These are phyloP conservation scores for Athetis lepigone DNA, from an alignment of 2,888 invertebrate genomes.

Conservation along the genomic window DNA sequence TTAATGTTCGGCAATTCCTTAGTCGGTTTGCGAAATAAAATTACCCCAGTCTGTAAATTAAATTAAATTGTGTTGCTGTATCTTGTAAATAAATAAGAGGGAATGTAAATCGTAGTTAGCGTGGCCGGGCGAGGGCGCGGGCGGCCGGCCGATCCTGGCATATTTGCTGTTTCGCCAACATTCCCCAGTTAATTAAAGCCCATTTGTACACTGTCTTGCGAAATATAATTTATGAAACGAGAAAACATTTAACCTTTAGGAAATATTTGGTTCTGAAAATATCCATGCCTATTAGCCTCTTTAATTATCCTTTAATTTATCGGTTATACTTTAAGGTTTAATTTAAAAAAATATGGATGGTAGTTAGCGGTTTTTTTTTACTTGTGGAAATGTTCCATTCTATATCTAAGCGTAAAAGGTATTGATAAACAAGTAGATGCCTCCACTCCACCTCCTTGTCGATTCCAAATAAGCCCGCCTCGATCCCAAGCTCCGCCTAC, in stretches of 20 bases:
- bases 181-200: conserved; percentile 89
- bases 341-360: background rate
- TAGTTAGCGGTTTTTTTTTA: background rate
- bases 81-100: conserved; percentile 81
- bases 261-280: conserved; percentile 76
- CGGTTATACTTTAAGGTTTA: conserved; percentile 6
- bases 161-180: conserved; percentile 86
- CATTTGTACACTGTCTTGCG: conserved; percentile 87
- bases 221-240: conserved; percentile 87
- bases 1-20: conserved; percentile 46
- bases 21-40: conserved; percentile 60
- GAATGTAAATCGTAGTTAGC: conserved; percentile 85
- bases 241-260: conserved; percentile 75
- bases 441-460: conserved; percentile 88
- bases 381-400: conserved; percentile 16
- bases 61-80: conserved; percentile 75
- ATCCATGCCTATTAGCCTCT: conserved; percentile 55
- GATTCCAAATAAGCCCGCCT: conserved; percentile 89
- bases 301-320: conserved; percentile 31
- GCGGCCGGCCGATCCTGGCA: conserved; percentile 78
- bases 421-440: conserved; percentile 83
- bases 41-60: conserved; percentile 71
- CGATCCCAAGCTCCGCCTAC: conserved; percentile 88
- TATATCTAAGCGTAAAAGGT: conserved; percentile 42
- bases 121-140: conserved; percentile 69